Conservation (phyloP, 2,888 invertebrate species). For the Hydrotaea diabolus region DNA sequence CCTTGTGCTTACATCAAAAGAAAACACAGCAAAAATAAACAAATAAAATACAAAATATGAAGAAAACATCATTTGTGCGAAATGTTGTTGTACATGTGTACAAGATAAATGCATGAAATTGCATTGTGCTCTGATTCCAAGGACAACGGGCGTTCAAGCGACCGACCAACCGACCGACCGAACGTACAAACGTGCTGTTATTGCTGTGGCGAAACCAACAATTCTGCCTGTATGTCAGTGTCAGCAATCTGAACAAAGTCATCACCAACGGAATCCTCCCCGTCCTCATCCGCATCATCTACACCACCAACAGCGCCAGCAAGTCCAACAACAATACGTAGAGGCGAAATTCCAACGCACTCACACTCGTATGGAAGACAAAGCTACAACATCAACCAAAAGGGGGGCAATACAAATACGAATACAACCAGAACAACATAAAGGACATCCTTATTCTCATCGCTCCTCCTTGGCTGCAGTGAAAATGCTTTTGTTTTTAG, state of each 20-base stretch:
- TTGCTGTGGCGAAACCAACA: conserved; percentile 27
- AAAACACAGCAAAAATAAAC: conserved; percentile 48
- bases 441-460: conserved; percentile 29
- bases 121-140: conserved; percentile 58
- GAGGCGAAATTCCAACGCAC: conserved; percentile 17
- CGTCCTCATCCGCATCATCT: conserved; percentile 20
- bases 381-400: neutral
- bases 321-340: neutral
- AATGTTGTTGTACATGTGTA: conserved; percentile 34
- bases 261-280: conserved; percentile 45
- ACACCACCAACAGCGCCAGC: neutral
- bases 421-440: conserved; percentile 30
- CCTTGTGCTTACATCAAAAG: neutral
- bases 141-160: conserved; percentile 55
- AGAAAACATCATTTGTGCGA: conserved; percentile 30
- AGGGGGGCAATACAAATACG: neutral
- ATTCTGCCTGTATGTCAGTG: conserved; percentile 58
- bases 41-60: conserved; percentile 38
- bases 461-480: conserved; percentile 32
- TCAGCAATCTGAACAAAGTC: conserved; percentile 41
- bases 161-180: too few species aligned
- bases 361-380: conserved; percentile 1
- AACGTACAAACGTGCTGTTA: conserved; percentile 39
- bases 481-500: conserved; percentile 52
- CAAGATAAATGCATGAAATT: conserved; percentile 51